phyloP scores from a whole-genome alignment of 2,888 invertebrate genomes.

The Vesta saturnalis region DNA sequence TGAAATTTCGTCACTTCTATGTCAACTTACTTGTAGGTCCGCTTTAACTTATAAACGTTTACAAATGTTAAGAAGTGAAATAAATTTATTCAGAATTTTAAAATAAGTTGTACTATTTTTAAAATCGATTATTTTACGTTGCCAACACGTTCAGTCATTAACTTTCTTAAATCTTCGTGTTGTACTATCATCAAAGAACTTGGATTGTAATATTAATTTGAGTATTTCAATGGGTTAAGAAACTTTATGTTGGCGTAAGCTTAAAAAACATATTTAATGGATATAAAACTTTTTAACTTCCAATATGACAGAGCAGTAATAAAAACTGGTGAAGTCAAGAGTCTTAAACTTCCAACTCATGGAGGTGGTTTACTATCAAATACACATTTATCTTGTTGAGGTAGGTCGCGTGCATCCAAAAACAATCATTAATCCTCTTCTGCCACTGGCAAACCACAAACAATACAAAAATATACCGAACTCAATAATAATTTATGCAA shows the following conservation, averaged over 20 bases:
- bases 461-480: conserved; percentile 30
- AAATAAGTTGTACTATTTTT: not conserved
- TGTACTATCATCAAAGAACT: too few relatives aligned
- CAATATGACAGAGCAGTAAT: too few relatives aligned
- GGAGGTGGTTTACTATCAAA: conserved; percentile 50
- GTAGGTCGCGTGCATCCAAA: conserved; percentile 51
- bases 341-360: conserved; percentile 50
- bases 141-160: not conserved
- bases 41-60: conserved; percentile 26
- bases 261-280: too few relatives aligned
- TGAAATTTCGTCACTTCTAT: conserved; percentile 42
- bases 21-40: conserved; percentile 35
- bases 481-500: conserved; percentile 13
- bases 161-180: not conserved
- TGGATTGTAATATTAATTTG: too few relatives aligned
- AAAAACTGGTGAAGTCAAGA: not conserved
- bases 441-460: conserved; percentile 40
- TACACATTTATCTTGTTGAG: conserved; percentile 53
- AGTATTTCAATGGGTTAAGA: too few relatives aligned
- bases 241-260: too few relatives aligned
- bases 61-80: not conserved
- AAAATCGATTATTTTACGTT: not conserved
- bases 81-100: not conserved
- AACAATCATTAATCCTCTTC: conserved; percentile 46
- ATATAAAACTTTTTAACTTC: too few relatives aligned